These are phyloP conservation scores for Drosophila koepferae DNA, from an alignment of 2,888 invertebrate genomes.

Conservation along the genomic window DNA sequence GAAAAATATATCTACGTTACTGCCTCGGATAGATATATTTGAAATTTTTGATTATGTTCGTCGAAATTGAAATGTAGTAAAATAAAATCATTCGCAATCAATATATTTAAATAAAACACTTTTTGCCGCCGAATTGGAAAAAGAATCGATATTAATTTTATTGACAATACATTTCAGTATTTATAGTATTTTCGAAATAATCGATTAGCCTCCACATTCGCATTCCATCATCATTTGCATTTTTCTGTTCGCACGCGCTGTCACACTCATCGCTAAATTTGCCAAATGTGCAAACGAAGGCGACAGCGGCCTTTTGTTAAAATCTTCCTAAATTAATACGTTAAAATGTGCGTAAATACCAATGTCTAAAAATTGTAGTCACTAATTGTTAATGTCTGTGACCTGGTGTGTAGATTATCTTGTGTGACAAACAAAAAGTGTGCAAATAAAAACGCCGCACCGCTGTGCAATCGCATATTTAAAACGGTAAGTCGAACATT, in stretches of 20 bases:
- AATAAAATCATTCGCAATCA: background rate
- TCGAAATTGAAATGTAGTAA: background rate
- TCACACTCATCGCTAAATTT: constrained; percentile 43
- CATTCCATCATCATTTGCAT: constrained; percentile 1
- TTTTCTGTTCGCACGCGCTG: constrained; percentile 19
- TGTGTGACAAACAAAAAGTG: constrained; percentile 20
- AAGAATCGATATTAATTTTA: constrained; percentile 12
- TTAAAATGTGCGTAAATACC: constrained; percentile 19
- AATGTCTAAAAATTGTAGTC: background rate
- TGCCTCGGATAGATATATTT: no score
- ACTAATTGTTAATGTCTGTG: constrained; percentile 3
- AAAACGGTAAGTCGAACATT: constrained; percentile 45
- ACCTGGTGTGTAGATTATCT: background rate
- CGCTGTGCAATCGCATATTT: constrained; percentile 28
- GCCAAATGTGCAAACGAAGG: constrained; percentile 56
- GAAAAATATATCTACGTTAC: background rate
- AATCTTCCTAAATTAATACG: background rate
- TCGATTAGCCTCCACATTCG: constrained; percentile 10
- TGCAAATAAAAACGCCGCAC: constrained; percentile 41
- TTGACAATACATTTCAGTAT: constrained; percentile 4
- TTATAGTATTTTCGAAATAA: constrained; percentile 7
- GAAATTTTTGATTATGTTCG: background rate
- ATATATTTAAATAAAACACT: background rate
- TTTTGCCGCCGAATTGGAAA: constrained; percentile 3
- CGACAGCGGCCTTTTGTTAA: constrained; percentile 12